Evolutionary conservation across 1,140 invertebrate genomes (phyloP), one percentile per base, ranked within the genome.

Genomic region (Drosophila azteca): DNA sequence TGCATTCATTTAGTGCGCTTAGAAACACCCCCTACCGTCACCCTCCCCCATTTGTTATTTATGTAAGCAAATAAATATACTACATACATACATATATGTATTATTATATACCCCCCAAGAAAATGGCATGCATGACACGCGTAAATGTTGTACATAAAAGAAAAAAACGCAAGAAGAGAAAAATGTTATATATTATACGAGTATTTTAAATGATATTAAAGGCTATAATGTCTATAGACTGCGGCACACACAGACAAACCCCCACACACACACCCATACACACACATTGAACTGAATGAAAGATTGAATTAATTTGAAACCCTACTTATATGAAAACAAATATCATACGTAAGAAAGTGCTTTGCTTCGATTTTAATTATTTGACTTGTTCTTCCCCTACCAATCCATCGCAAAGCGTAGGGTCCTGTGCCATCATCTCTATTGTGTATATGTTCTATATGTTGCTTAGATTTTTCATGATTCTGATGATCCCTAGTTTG

Each of bases 1-100:
- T 69, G 39, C 49, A 39, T 39, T 70, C 53, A 43, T 70, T 70
- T 70, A 62, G 57, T 71, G 70, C 57, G 43, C 70, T 51, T 64
- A 66, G 43, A 67, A 39, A 39, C 39, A 29, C 1, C 3, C 35
- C 35, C 11, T 3, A 20, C 17, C 17, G 17, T 11, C 31, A 9
- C 31, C 11, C 9, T 9, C 2, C 31, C 11, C 9, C 35, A 39
- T 39, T 39, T 39, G 11, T 39, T 13, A 39, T 39, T 39, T 39
- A 39, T 13, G 8, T 13, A 39, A 39, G 35, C 3, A 11, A 9
- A 11, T 39, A 39, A 39, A 13, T 13, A 39, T 39, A 39, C 35
- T 39, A 39, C 13, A 4, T 13, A 68, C 39, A 52, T 60, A 75
- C 43, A 29, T 55, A 75, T 49, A 29, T 55, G 48, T 15, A 31